Base-by-base conservation (phyloP, 2,113 vertebrate species). In the Morone saxatilis region DNA sequence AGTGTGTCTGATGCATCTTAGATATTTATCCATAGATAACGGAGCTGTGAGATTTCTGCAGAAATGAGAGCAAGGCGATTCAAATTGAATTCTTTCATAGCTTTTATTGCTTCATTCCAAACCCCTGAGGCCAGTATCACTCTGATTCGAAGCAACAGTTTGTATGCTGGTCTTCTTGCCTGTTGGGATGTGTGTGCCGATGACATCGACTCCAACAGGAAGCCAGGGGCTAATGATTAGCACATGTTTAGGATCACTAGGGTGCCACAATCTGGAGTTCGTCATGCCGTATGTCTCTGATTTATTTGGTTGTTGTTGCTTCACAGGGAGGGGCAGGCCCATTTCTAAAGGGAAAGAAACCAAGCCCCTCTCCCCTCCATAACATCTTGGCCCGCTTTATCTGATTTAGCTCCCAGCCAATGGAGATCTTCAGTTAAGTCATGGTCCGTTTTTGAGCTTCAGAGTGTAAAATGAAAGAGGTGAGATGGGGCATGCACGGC, bases 171-270 rank as follows among this genome's bases (percentile, higher is more conserved):
- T 72, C 78, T 66, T 72, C 78, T 66, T 57, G 76, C 85, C 89
- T 84, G 70, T 85, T 91, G 89, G 89, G 91, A 91, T 91, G 88
- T 87, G 88, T 87, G 89, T 9, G 54, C 86, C 88, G 90, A 94
- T 93, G 94, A 94, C 94, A 92, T 93, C 80, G 85, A 83, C 88
- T 94, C 85, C 83, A 90, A 93, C 93, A 94, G 94, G 94, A 95
- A 95, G 93, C 93, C 90, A 89, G 86, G 71, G 85, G 72, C 87
- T 95, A 95, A 95, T 94, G 90, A 94, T 93, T 94, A 89, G 88
- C 95, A 96, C 93, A 94, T 95, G 94, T 91, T 93, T 66, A 75
- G 80, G 75, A 94, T 93, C 93, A 88, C 85, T 91, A 53, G 87
- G 88, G 89, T 92, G 81, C 89, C 70, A 82, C 91, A 93, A 92